phyloP scores from a whole-genome alignment of 2,888 invertebrate genomes.

The Erebia ligea region DNA sequence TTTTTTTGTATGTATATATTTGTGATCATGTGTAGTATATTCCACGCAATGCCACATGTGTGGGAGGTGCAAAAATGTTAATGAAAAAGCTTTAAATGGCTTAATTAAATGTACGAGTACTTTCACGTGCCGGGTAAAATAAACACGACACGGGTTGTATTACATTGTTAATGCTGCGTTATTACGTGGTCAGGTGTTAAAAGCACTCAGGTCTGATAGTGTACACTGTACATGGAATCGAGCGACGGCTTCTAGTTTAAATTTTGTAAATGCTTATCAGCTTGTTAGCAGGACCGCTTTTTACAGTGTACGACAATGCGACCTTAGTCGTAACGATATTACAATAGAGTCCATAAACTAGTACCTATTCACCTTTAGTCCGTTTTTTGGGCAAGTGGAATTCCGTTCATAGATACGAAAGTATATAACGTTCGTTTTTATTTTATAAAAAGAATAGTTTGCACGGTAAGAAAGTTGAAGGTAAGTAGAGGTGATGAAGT shows the following conservation, averaged over 20 bases:
- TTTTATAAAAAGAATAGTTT: no score
- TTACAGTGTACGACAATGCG: background rate
- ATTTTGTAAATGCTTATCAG: constrained; percentile 75
- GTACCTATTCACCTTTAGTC: no score
- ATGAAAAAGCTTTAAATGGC: constrained; percentile 16
- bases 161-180: constrained; percentile 36
- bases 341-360: background rate
- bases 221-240: constrained; percentile 39
- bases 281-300: constrained; percentile 33
- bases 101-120: constrained; percentile 28
- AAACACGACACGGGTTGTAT: constrained; percentile 27
- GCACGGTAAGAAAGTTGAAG: no score
- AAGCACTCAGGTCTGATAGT: constrained; percentile 55
- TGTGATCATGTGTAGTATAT: background rate
- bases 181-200: constrained; percentile 56
- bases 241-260: constrained; percentile 59
- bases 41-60: background rate
- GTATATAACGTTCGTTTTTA: no score
- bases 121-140: constrained; percentile 32
- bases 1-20: no score
- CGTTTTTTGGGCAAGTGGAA: no score
- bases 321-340: background rate
- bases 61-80: constrained; percentile 4
- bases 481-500: no score
- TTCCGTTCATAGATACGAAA: no score